Evolutionary conservation across 2,888 invertebrate genomes (phyloP).

Genomic region (Barypeithes pellucidus): DNA sequence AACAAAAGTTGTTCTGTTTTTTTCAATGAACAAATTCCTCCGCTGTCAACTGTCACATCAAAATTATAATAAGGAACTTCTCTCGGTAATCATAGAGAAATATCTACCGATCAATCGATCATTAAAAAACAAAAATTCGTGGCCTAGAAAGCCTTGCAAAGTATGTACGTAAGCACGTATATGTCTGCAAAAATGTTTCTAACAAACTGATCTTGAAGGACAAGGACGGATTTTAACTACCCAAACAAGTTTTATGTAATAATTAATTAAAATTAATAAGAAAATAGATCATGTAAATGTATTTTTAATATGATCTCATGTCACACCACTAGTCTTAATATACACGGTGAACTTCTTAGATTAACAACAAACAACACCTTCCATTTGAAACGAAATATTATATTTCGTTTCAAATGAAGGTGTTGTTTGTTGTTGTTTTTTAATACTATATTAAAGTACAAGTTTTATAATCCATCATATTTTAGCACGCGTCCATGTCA

Average conservation of each 20-base stretch:
- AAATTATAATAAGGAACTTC: conserved; percentile 5
- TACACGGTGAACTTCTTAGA: conserved; percentile 36
- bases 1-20: not conserved
- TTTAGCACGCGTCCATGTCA: too few species aligned
- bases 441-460: too few species aligned
- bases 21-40: not conserved
- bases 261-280: conserved; percentile 48
- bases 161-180: conserved; percentile 6
- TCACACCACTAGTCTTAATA: conserved; percentile 24
- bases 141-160: conserved; percentile 28
- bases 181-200: conserved; percentile 26
- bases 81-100: not conserved
- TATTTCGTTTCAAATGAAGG: too few species aligned
- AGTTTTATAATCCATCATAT: too few species aligned
- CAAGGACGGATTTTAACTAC: conserved; percentile 47
- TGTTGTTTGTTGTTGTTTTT: too few species aligned
- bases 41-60: not conserved
- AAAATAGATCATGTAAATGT: conserved; percentile 46
- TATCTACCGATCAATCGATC: conserved; percentile 1
- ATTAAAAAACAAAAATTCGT: conserved; percentile 15
- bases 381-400: too few species aligned
- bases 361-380: too few species aligned
- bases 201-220: conserved; percentile 35
- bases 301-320: conserved; percentile 41
- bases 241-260: conserved; percentile 46